Conservation (phyloP, 2,888 invertebrate genomes). For the Caenorhabditis sp. region DNA sequence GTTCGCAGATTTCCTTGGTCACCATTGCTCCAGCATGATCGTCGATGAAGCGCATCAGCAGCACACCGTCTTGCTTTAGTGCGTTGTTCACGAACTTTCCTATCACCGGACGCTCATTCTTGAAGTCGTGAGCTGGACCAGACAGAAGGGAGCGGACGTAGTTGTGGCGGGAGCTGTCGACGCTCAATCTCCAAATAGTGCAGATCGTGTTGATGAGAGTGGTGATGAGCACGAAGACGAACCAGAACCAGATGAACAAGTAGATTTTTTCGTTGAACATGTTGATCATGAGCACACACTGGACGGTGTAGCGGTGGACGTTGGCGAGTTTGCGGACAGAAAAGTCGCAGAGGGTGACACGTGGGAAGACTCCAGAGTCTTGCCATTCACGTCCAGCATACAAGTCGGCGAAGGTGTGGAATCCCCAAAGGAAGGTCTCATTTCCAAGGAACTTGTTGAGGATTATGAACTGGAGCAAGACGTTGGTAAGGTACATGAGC, state of each 20-base stretch:
- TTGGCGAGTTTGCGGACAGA: conserved; percentile 84
- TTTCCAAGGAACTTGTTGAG: conserved; percentile 83
- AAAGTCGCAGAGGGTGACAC: conserved; percentile 80
- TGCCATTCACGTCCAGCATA: conserved; percentile 82
- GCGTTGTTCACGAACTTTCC: conserved; percentile 74
- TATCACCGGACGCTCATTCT: conserved; percentile 43
- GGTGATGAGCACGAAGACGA: conserved; percentile 84
- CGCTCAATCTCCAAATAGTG: conserved; percentile 83
- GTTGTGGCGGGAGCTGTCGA: conserved; percentile 69
- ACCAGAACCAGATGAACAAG: conserved; percentile 84
- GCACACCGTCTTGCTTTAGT: conserved; percentile 81
- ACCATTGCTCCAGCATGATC: conserved; percentile 83
- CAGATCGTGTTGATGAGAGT: conserved; percentile 85
- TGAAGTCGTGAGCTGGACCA: conserved; percentile 58
- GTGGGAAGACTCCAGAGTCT: conserved; percentile 83
- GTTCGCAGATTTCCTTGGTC: conserved; percentile 78
- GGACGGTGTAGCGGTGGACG: conserved; percentile 82
- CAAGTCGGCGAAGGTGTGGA: conserved; percentile 80
- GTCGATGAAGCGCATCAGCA: conserved; percentile 82
- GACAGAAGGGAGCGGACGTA: conserved; percentile 59
- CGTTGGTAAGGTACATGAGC: conserved; percentile 80
- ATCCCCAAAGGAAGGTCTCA: conserved; percentile 82
- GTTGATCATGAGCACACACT: conserved; percentile 83
- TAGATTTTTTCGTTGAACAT: conserved; percentile 84
- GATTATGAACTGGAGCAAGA: conserved; percentile 82